These are phyloP conservation scores for Tupiocoris notatus DNA, from an alignment of 2,888 invertebrate genomes.

Conservation along the genomic window DNA sequence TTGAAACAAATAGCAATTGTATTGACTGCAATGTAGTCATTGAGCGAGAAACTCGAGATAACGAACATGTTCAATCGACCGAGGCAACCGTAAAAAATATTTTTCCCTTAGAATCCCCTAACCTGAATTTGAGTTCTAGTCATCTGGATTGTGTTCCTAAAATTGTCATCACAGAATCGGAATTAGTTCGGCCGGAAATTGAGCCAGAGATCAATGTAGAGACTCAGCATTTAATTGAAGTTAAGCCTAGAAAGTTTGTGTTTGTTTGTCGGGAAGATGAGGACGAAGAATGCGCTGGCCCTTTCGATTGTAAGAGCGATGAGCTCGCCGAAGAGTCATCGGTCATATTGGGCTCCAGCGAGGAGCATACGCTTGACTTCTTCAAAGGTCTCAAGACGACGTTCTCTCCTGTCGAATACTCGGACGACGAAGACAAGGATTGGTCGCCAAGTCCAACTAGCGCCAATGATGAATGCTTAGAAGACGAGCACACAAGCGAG, in stretches of 20 bases:
- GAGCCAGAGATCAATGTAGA: slow-evolving; percentile 43
- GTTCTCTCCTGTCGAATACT: slow-evolving; percentile 47
- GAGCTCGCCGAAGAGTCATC: slow-evolving; percentile 56
- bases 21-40: slow-evolving; percentile 28
- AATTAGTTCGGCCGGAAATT: slow-evolving; percentile 35
- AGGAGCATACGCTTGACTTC: slow-evolving; percentile 59
- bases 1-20: slow-evolving; percentile 1
- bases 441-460: slow-evolving; percentile 29
- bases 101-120: slow-evolving; percentile 12
- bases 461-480: slow-evolving; percentile 26
- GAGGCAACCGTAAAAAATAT: slow-evolving; percentile 30
- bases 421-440: slow-evolving; percentile 31
- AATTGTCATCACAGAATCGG: slow-evolving; percentile 49
- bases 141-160: slow-evolving; percentile 46
- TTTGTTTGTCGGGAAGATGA: slow-evolving; percentile 44
- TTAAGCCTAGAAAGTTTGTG: slow-evolving; percentile 45
- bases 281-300: slow-evolving; percentile 52
- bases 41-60: neutral
- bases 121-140: slow-evolving; percentile 36
- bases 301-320: slow-evolving; percentile 51
- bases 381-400: slow-evolving; percentile 59
- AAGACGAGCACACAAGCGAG: slow-evolving; percentile 35
- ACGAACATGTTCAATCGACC: slow-evolving; percentile 16
- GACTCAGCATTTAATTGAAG: slow-evolving; percentile 29
- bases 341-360: slow-evolving; percentile 62